These are phyloP conservation scores for Uropetala carovei DNA, from an alignment of 2,888 invertebrate genomes.

Conservation along the genomic window DNA sequence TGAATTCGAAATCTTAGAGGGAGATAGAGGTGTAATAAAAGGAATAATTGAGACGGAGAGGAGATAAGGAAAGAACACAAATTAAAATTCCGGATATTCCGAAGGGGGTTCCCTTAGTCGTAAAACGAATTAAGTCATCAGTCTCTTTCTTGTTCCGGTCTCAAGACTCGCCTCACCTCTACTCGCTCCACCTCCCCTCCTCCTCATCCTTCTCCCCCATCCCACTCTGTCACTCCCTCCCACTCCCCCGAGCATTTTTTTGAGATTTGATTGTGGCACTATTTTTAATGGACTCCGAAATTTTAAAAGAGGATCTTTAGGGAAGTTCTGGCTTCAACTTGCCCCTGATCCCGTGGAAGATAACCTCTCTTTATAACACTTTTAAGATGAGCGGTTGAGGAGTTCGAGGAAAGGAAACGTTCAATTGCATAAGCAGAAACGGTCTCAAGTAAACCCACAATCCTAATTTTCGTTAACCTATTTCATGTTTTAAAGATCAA, in stretches of 20 bases:
- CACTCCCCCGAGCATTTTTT: background rate
- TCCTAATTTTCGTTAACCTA: too few relatives aligned
- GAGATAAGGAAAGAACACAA: background rate
- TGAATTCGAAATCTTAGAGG: background rate
- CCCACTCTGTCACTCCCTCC: too few relatives aligned
- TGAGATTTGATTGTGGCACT: background rate
- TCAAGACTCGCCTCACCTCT: too few relatives aligned
- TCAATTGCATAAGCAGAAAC: too few relatives aligned
- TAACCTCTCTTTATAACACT: background rate
- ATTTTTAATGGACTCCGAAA: background rate
- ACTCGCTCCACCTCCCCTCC: too few relatives aligned
- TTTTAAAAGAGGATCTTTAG: background rate
- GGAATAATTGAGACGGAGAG: background rate
- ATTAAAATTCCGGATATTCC: conserved; percentile 12
- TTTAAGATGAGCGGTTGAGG: too few relatives aligned
- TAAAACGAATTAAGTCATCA: conserved; percentile 2
- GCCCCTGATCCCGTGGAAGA: background rate
- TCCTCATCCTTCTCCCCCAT: too few relatives aligned
- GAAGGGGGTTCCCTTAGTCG: background rate
- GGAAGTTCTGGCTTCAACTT: background rate
- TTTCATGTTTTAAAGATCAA: too few relatives aligned
- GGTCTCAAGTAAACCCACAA: too few relatives aligned
- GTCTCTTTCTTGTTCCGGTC: background rate
- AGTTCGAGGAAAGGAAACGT: too few relatives aligned
- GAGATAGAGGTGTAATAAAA: background rate